These are phyloP conservation scores for Papilio dardanus DNA, from an alignment of 1,140 invertebrate species.

Conservation along the genomic window DNA sequence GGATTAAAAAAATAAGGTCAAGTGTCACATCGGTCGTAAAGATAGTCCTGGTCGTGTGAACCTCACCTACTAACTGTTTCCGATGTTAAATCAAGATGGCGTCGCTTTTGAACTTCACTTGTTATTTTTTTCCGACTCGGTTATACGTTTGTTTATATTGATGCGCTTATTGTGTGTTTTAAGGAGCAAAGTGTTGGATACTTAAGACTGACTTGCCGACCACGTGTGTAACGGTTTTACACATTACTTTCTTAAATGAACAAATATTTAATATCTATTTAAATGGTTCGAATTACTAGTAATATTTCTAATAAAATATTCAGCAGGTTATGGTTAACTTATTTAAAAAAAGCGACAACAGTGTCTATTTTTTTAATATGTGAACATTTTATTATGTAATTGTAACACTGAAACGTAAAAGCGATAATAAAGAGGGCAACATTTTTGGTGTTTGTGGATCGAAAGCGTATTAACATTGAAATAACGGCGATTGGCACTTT, in stretches of 20 bases:
- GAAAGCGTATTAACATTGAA: constrained; percentile 67
- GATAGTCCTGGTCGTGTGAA: constrained; percentile 41
- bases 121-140: neutral
- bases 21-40: constrained; percentile 39
- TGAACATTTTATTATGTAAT: neutral
- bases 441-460: constrained; percentile 35
- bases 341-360: too few species aligned
- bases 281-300: too few species aligned
- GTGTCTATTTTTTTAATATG: too few species aligned
- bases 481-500: constrained; percentile 76
- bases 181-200: neutral
- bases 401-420: neutral
- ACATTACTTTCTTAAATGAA: too few species aligned
- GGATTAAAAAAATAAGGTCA: constrained; percentile 62
- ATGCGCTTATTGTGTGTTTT: neutral
- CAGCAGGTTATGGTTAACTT: too few species aligned
- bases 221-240: neutral
- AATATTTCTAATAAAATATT: too few species aligned
- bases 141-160: constrained; percentile 9
- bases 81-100: constrained; percentile 40
- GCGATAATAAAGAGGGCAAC: constrained; percentile 21
- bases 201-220: neutral
- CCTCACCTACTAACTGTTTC: constrained; percentile 38
- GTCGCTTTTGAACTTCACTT: constrained; percentile 36
- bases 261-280: too few species aligned